A percentile compares a stretch with the other conserved stretches of the same genome.
Evolutionary conservation across 2,113 vertebrate genomes (phyloP).

Genomic region (Perognathus longimembris): DNA sequence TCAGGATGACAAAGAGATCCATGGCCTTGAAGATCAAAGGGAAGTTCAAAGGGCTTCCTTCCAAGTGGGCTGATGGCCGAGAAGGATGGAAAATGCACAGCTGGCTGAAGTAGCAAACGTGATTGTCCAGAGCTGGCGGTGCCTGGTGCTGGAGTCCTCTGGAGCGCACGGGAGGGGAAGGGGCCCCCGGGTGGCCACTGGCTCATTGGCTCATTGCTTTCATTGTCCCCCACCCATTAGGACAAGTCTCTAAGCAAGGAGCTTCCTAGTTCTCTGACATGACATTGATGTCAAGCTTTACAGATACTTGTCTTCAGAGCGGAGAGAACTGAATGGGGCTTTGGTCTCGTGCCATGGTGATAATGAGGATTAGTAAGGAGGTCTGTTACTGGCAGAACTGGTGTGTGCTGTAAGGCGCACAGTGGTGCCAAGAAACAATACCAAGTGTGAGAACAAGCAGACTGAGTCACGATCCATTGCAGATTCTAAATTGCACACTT

Average conservation of each 20-base stretch:
- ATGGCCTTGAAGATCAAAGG: conserved; percentile 64
- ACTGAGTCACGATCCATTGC: conserved; percentile 64
- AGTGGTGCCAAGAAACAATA: conserved; percentile 71
- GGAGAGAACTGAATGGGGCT: conserved; percentile 49
- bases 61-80: neutral
- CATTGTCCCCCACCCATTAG: conserved; percentile 3
- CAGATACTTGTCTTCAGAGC: conserved; percentile 61
- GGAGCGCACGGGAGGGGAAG: neutral
- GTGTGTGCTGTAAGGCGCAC: conserved; percentile 72
- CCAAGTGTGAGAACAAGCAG: conserved; percentile 76
- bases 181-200: neutral
- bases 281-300: conserved; percentile 62
- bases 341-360: conserved; percentile 75
- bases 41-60: conserved; percentile 55
- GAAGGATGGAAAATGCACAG: conserved; percentile 12
- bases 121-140: neutral
- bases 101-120: neutral
- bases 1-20: conserved; percentile 26
- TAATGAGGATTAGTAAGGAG: conserved; percentile 74
- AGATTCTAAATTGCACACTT: conserved; percentile 63
- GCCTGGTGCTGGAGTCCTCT: neutral
- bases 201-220: neutral
- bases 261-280: conserved; percentile 42
- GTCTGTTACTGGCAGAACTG: conserved; percentile 79
- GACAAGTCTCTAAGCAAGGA: conserved; percentile 50